These are phyloP conservation scores for Neomicropteryx cornuta DNA, from an alignment of 1,140 invertebrate genomes.

Conservation along the genomic window DNA sequence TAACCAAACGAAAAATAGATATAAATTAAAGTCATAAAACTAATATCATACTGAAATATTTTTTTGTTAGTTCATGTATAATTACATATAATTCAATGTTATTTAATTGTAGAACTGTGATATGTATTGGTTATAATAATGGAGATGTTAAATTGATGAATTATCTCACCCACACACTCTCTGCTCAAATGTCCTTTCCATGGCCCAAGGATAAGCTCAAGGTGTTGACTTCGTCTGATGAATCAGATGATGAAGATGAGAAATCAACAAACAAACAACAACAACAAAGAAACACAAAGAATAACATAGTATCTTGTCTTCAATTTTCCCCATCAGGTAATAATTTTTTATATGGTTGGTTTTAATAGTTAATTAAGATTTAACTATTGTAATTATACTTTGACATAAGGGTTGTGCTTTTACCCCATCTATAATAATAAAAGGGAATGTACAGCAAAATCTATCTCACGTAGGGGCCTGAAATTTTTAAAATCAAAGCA, in stretches of 20 bases:
- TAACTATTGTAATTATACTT: background rate
- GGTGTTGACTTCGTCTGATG: conserved; percentile 2
- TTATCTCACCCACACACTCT: conserved; percentile 28
- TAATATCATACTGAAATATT: too few species aligned
- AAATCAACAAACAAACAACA: too few species aligned
- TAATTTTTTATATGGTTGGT: background rate
- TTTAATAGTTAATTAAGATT: conserved; percentile 2
- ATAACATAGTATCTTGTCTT: conserved; percentile 29
- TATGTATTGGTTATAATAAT: conserved; percentile 27
- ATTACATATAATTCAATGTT: too few species aligned
- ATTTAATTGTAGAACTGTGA: conserved; percentile 2
- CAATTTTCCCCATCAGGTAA: conserved; percentile 38
- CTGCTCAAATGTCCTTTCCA: conserved; percentile 19
- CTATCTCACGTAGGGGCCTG: too few species aligned
- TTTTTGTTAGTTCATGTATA: too few species aligned
- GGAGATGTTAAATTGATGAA: conserved; percentile 33
- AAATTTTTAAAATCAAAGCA: background rate
- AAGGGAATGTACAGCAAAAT: too few species aligned
- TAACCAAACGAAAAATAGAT: too few species aligned
- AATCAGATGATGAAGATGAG: conserved; percentile 5
- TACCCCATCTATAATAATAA: too few species aligned
- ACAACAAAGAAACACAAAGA: conserved; percentile 19
- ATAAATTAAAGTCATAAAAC: too few species aligned
- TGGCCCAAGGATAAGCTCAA: conserved; percentile 23
- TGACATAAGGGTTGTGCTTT: too few species aligned